Evolutionary conservation across 2,888 invertebrate species (phyloP).

Genomic region (Hydrotaea diabolus): DNA sequence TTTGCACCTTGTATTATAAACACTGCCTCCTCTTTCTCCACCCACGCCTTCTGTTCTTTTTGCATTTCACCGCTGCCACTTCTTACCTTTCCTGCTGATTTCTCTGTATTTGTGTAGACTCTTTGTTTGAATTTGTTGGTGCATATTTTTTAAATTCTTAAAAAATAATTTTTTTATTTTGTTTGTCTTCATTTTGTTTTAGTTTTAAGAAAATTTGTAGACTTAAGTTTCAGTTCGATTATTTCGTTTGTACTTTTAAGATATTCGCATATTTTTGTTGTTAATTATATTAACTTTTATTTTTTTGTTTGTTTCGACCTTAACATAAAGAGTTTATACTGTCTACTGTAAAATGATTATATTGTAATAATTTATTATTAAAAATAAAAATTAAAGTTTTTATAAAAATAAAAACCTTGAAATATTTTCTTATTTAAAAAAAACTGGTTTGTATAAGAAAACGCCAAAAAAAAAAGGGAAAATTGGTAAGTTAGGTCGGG

Average conservation of each 20-base stretch:
- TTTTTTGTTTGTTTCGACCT: constrained; percentile 10
- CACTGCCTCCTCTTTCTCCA: constrained; percentile 25
- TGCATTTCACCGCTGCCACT: neutral
- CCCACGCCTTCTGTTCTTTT: neutral
- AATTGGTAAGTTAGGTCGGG: too few species aligned
- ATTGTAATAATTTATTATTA: constrained; percentile 64
- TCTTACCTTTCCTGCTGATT: neutral
- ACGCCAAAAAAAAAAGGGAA: too few species aligned
- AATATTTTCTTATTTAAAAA: too few species aligned
- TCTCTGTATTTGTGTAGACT: neutral
- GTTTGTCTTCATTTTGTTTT: neutral
- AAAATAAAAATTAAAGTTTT: constrained; percentile 49
- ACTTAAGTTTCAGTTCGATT: constrained; percentile 19
- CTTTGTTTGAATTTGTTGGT: neutral
- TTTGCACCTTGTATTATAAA: constrained; percentile 59
- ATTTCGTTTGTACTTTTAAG: neutral
- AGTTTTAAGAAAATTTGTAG: constrained; percentile 7
- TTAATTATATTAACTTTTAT: neutral
- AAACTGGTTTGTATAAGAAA: too few species aligned
- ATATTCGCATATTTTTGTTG: constrained; percentile 8
- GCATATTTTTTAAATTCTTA: neutral
- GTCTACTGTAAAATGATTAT: constrained; percentile 27
- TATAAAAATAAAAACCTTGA: neutral
- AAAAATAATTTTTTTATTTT: neutral
- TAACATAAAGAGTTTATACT: neutral